These are phyloP conservation scores for Drosophila prolongata DNA, from an alignment of 2,888 invertebrate species.

Conservation along the genomic window DNA sequence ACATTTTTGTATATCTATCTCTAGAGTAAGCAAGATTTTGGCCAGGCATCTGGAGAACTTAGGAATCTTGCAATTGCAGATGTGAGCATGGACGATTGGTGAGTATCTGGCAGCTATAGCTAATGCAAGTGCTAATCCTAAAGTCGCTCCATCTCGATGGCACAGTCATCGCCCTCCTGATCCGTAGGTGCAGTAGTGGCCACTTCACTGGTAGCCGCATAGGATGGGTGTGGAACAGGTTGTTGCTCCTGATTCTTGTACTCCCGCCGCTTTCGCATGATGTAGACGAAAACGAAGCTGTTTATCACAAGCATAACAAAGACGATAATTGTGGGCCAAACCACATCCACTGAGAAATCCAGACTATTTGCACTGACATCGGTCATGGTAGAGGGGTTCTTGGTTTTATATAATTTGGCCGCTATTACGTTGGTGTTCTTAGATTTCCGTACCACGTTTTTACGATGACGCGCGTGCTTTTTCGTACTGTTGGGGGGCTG, in stretches of 20 bases:
- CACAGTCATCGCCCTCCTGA: constrained; percentile 42
- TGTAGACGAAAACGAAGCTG: constrained; percentile 67
- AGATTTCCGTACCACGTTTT: constrained; percentile 60
- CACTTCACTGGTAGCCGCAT: constrained; percentile 9
- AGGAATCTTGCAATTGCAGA: constrained; percentile 48
- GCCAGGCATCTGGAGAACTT: constrained; percentile 1
- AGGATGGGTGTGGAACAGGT: constrained; percentile 26
- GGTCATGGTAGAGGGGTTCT: constrained; percentile 33
- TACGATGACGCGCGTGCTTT: constrained; percentile 62
- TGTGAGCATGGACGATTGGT: constrained; percentile 37
- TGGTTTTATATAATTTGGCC: constrained; percentile 10
- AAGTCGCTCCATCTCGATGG: constrained; percentile 75
- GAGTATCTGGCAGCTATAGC: constrained; percentile 51
- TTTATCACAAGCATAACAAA: constrained; percentile 65
- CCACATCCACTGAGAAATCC: constrained; percentile 62
- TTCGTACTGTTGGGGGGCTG: constrained; percentile 5
- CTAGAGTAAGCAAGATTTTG: too few relatives aligned
- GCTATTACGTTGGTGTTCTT: constrained; percentile 7
- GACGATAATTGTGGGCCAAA: constrained; percentile 69
- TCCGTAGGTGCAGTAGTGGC: constrained; percentile 6
- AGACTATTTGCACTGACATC: constrained; percentile 50
- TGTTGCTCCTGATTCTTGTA: constrained; percentile 42
- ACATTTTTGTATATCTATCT: constrained; percentile 27
- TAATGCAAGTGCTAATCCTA: constrained; percentile 33
- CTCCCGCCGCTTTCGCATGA: constrained; percentile 67